Evolutionary conservation across 1,140 invertebrate species (phyloP).

Genomic region (Berghia stephanieae): DNA sequence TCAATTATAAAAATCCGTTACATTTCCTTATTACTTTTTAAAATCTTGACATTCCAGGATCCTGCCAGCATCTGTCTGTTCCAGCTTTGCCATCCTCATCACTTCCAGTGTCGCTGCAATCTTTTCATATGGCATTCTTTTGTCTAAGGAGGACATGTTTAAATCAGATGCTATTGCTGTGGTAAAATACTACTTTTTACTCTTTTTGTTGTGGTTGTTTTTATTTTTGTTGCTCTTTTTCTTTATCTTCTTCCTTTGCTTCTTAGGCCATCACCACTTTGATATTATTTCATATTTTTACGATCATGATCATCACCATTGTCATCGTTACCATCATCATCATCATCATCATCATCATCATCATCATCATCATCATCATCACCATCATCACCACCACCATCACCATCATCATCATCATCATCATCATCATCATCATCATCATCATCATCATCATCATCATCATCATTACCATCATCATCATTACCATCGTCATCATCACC

Average conservation of each 20-base stretch:
- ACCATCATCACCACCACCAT: no score
- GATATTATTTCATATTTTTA: not conserved
- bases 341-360: no score
- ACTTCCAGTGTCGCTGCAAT: slow-evolving; percentile 14
- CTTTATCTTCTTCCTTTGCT: not conserved
- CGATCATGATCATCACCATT: not conserved
- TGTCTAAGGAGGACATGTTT: slow-evolving; percentile 22
- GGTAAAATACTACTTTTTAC: not conserved
- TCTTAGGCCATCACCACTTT: not conserved
- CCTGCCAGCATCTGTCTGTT: no score
- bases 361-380: no score
- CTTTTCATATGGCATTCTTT: slow-evolving; percentile 21
- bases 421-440: no score
- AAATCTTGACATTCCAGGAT: not conserved
- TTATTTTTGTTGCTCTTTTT: not conserved
- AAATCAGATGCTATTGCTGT: slow-evolving; percentile 28
- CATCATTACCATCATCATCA: no score
- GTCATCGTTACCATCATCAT: no score
- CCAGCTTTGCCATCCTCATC: slow-evolving; percentile 16
- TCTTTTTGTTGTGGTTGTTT: not conserved
- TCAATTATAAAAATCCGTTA: not conserved
- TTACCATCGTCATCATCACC: no score
- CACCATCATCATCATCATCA: no score
- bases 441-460: no score
- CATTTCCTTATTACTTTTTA: not conserved